Conservation (phyloP, 2,797 vertebrate species). For the Poecilia gillii region DNA sequence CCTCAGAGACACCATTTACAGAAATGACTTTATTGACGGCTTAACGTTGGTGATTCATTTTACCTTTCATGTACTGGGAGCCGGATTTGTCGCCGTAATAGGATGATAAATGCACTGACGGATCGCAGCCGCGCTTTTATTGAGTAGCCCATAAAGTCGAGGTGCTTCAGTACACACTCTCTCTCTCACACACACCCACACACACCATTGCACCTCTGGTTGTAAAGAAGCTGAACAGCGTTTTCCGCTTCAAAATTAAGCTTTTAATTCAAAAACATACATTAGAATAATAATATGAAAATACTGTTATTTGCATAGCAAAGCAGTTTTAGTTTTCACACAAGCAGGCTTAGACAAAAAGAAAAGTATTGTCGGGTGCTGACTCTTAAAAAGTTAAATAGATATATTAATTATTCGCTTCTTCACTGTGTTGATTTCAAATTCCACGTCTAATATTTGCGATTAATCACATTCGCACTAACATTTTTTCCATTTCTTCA, state of each 20-base stretch:
- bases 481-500: background rate
- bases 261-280: background rate
- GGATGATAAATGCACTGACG: slow-evolving; percentile 97
- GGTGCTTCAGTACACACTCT: slow-evolving; percentile 35
- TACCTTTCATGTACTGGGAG: slow-evolving; percentile 92
- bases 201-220: slow-evolving; percentile 21
- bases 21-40: slow-evolving; percentile 99
- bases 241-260: background rate
- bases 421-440: background rate
- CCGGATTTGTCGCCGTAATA: slow-evolving; percentile 96
- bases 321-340: background rate
- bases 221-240: slow-evolving; percentile 20
- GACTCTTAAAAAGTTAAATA: background rate
- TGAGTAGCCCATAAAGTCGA: slow-evolving; percentile 74
- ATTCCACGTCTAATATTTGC: background rate
- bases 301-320: background rate
- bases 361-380: background rate
- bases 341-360: background rate
- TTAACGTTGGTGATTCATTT: slow-evolving; percentile 98
- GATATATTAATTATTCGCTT: background rate
- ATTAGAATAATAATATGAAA: background rate
- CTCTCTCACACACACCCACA: background rate
- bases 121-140: slow-evolving; percentile 89
- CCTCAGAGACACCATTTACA: slow-evolving; percentile 97
- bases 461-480: background rate